Conservation (phyloP, 2,797 vertebrate genomes). For the Philypnodon macrostomus region DNA sequence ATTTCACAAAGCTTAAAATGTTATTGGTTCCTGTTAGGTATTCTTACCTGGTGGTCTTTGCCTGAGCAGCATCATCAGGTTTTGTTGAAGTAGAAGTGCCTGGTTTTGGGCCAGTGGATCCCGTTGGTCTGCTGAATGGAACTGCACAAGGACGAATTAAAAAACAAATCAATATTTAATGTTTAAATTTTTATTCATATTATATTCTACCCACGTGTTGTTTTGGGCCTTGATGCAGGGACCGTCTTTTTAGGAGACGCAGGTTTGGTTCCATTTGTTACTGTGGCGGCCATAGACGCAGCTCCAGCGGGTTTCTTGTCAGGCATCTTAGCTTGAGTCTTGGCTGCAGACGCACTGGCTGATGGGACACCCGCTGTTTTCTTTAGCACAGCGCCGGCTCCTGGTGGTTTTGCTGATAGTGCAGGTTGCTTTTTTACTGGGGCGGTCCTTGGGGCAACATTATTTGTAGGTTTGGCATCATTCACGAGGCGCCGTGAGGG, state of each 20-base stretch:
- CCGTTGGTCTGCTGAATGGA: slow-evolving; percentile 38
- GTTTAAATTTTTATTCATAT: background rate
- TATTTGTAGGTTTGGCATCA: slow-evolving; percentile 41
- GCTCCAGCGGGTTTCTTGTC: slow-evolving; percentile 59
- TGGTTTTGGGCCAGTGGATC: slow-evolving; percentile 43
- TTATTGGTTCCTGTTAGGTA: background rate
- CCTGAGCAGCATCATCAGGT: slow-evolving; percentile 29
- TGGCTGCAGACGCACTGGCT: slow-evolving; percentile 21
- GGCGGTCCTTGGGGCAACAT: slow-evolving; percentile 23
- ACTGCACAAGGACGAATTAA: slow-evolving; percentile 18
- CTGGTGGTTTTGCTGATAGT: slow-evolving; percentile 10
- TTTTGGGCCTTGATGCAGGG: slow-evolving; percentile 60
- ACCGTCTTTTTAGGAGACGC: slow-evolving; percentile 39
- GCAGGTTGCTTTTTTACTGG: slow-evolving; percentile 34
- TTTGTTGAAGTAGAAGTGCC: slow-evolving; percentile 37
- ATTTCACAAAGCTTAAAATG: too few relatives aligned
- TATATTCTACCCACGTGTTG: slow-evolving; percentile 52
- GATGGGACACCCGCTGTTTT: slow-evolving; percentile 34
- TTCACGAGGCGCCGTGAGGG: slow-evolving; percentile 44
- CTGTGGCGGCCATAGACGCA: slow-evolving; percentile 18
- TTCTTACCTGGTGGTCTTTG: slow-evolving; percentile 73
- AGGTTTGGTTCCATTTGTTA: slow-evolving; percentile 49
- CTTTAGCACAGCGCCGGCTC: slow-evolving; percentile 46
- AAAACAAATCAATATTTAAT: background rate
- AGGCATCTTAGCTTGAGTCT: slow-evolving; percentile 48